Base-by-base conservation (phyloP, 1,140 invertebrate species). In the Magallana angulata region DNA sequence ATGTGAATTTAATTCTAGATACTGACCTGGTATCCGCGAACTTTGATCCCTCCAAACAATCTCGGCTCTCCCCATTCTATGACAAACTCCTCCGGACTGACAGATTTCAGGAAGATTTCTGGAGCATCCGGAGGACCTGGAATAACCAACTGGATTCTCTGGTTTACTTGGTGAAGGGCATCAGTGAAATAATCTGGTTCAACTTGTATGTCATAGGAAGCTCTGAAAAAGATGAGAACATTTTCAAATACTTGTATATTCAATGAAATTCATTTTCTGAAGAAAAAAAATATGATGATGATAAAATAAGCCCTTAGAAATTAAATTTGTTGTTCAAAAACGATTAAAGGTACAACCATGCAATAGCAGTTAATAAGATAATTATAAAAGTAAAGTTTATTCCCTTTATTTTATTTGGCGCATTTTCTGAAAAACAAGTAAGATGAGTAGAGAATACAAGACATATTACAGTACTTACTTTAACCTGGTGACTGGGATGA, bases 61-160 rank as follows among this genome's bases (percentile, higher is more conserved):
- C 91, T 90, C 12, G 94, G 94, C 89, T 95, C 94, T 16, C 92
- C 93, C 94, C 94, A 95, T 83, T 94, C 93, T 81, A 95, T 92
- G 9, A 92, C 91, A 90, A 95, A 94, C 87, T 94, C 93, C 80
- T 94, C 93, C 36, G 92, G 89, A 64, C 91, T 92, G 62, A 92
- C 88, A 56, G 94, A 93, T 57, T 92, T 90, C 1, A 94, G 89
- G 90, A 93, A 95, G 80, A 95, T 93, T 85, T 94, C 92, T 8
- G 94, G 94, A 1, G 93, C 82, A 85, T 94, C 94, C 18, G 94
- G 94, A 62, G 93, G 93, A 16, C 94, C 94, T 8, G 94, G 94
- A 9, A 94, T 92, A 88, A 94, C 92, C 30, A 94, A 89, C 86
- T 94, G 94, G 11, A 95, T 86, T 48, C 91, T 90, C 87, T 94